Evolutionary conservation across 2,888 invertebrate genomes (phyloP).

Genomic region (Linhomoeus sp.): DNA sequence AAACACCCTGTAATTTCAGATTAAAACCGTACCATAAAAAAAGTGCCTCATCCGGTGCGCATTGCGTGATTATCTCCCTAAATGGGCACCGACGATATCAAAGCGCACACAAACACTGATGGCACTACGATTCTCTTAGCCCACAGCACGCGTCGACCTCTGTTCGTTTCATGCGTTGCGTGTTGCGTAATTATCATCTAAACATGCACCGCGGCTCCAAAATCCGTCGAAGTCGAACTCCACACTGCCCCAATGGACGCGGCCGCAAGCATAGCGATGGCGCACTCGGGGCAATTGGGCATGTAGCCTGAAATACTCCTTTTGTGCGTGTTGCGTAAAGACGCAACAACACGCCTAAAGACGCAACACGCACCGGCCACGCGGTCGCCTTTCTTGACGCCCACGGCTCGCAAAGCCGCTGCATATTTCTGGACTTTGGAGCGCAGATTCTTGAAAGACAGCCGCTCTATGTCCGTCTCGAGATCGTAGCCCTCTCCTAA

Average conservation of each 20-base stretch:
- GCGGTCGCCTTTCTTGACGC: conserved; percentile 32
- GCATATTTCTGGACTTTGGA: conserved; percentile 29
- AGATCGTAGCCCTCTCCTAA: conserved; percentile 2
- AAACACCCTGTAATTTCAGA: neutral
- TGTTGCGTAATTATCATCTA: too few species aligned
- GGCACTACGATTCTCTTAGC: too few species aligned
- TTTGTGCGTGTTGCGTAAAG: too few species aligned
- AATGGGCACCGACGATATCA: too few species aligned
- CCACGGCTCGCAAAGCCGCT: conserved; percentile 28
- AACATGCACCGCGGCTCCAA: conserved; percentile 33
- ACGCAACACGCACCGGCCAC: conserved; percentile 25
- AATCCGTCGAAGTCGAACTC: conserved; percentile 38
- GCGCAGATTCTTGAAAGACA: conserved; percentile 29
- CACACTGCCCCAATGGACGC: conserved; percentile 38
- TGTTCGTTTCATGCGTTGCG: too few species aligned
- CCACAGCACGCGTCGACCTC: too few species aligned
- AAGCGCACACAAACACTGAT: too few species aligned
- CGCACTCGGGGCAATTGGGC: conserved; percentile 35
- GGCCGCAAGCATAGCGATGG: conserved; percentile 36
- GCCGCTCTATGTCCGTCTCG: conserved; percentile 11
- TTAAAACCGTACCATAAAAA: too few species aligned
- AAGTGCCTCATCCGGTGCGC: too few species aligned
- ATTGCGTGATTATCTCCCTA: too few species aligned
- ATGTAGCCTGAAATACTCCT: conserved; percentile 32
- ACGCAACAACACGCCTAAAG: too few species aligned